phyloP scores from a whole-genome alignment of 2,888 invertebrate genomes.

The Spilosoma lubricipeda region DNA sequence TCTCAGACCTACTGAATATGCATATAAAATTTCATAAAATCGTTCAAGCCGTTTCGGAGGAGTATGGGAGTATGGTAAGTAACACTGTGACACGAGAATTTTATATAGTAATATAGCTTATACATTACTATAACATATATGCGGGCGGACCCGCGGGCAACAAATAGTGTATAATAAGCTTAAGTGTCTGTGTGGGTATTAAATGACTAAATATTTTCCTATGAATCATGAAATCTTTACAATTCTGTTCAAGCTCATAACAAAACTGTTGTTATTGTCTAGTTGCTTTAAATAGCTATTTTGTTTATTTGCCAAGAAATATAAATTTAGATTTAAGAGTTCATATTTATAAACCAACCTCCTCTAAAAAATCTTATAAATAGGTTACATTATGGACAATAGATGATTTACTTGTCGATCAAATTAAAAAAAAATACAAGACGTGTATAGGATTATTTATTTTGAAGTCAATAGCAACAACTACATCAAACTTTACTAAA shows the following conservation, averaged over 20 bases:
- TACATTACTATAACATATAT: too few relatives aligned
- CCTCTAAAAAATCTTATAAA: not conserved
- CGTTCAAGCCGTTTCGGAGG: too few relatives aligned
- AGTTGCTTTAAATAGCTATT: constrained; percentile 41
- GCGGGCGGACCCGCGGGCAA: too few relatives aligned
- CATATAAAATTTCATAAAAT: too few relatives aligned
- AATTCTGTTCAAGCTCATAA: not conserved
- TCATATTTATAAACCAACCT: not conserved
- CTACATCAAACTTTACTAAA: too few relatives aligned
- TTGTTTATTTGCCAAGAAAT: constrained; percentile 30
- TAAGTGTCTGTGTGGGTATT: not conserved
- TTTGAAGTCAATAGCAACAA: not conserved
- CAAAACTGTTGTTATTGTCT: constrained; percentile 32
- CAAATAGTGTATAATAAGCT: not conserved
- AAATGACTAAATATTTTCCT: constrained; percentile 8
- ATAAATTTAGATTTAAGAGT: not conserved
- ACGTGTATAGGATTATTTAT: not conserved
- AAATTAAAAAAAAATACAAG: not conserved
- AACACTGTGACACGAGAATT: too few relatives aligned
- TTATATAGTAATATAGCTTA: too few relatives aligned
- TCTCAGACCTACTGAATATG: too few relatives aligned
- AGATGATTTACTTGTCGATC: not conserved
- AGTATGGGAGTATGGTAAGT: too few relatives aligned
- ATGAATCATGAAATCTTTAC: constrained; percentile 33
- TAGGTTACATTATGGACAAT: not conserved